Evolutionary conservation across 1,140 invertebrate genomes (phyloP).

Genomic region (Bombus terrestris): DNA sequence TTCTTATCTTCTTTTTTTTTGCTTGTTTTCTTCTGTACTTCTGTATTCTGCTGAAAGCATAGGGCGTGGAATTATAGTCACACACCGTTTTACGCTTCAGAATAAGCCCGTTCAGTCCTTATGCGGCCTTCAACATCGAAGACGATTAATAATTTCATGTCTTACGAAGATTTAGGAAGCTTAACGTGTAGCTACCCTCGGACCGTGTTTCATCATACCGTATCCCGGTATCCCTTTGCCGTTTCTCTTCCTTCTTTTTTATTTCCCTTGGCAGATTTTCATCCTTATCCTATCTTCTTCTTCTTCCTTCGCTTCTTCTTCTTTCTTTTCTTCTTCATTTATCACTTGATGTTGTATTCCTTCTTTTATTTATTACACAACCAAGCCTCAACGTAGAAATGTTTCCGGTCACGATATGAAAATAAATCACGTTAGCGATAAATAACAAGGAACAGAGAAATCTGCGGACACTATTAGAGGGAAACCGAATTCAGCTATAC

Average conservation of each 20-base stretch:
- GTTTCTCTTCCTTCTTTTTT: background rate
- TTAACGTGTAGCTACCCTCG: conserved; percentile 80
- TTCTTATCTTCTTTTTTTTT: background rate
- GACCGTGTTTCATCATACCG: conserved; percentile 74
- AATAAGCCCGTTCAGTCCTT: conserved; percentile 59
- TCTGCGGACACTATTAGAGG: conserved; percentile 25
- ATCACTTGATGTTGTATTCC: conserved; percentile 28
- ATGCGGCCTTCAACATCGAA: conserved; percentile 32
- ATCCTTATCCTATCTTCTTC: background rate
- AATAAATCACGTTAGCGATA: conserved; percentile 35
- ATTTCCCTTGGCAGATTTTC: conserved; percentile 3
- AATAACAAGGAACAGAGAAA: conserved; percentile 30
- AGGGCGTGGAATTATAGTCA: conserved; percentile 39
- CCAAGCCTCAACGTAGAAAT: conserved; percentile 46
- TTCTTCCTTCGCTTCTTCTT: background rate
- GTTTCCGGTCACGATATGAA: conserved; percentile 37
- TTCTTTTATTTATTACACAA: conserved; percentile 16
- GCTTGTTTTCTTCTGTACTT: conserved; percentile 13
- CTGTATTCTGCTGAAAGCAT: conserved; percentile 21
- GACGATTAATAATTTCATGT: conserved; percentile 33
- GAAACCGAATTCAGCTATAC: conserved; percentile 43
- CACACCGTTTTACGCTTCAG: conserved; percentile 55
- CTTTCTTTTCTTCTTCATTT: background rate
- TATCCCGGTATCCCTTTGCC: conserved; percentile 49
- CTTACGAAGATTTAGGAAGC: conserved; percentile 46